Base-by-base conservation (phyloP, 2,113 vertebrate genomes). In the Pipa parva region DNA sequence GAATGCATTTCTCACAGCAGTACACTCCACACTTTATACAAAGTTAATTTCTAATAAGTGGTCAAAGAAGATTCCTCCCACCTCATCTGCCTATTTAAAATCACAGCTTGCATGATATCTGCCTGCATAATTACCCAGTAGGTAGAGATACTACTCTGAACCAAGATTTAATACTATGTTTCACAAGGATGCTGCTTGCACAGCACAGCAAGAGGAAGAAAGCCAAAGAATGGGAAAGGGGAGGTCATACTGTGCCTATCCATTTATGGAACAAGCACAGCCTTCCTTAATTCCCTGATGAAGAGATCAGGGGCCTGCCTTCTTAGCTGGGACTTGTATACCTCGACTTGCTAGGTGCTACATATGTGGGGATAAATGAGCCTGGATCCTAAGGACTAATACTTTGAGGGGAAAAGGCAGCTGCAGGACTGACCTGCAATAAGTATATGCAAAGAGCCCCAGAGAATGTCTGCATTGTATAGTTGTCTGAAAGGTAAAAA, bases 401-500 rank as follows among this genome's bases (percentile, higher is more conserved):
- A 36, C n/a, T 15, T 49, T 31, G 6, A 18, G 13, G 22, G 13
- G 7, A 21, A 28, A 28, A 27, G 36, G 48, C 27, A 33, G 12
- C 18, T 24, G 18, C 45, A 37, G 55, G 55, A 22, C 33, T 59
- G 39, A 24, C 65, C 24, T 58, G 42, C 64, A 50, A 59, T 68
- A 68, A 39, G 56, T 59, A 24, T 29, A 68, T 51, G 25, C 13
- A 26, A 37, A 45, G 28, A 18, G 8, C 20, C 21, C 28, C 54
- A 36, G 58, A 73, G 18, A 69, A 88, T 87, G 85, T 83, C 85
- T 59, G 82, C 83, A 66, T 79, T 87, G 71, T 88, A 81, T 62
- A 82, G 82, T 78, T 90, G 88, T 80, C 83, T 88, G 77, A 85
- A 79, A 71, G 75, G 75, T 62, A 81, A 73, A 28, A 83, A 83